Percentiles rank a stretch among this genome's conserved stretches.
Evolutionary conservation across 1,140 invertebrate species (phyloP).

Genomic region (Psix sp.): DNA sequence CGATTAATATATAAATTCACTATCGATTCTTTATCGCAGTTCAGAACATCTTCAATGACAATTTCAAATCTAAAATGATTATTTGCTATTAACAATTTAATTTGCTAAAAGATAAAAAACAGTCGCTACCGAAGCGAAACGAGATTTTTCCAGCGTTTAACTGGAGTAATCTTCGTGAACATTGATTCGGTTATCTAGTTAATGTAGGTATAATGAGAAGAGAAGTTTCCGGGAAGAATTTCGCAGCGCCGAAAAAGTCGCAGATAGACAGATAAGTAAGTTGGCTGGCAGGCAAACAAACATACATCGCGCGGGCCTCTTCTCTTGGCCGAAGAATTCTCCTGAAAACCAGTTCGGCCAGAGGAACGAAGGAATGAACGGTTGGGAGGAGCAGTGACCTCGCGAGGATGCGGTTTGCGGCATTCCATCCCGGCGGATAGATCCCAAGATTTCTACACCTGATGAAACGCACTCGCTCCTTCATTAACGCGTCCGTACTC

Average conservation of each 20-base stretch:
- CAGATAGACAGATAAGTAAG: slow-evolving; percentile 35
- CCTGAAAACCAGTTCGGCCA: slow-evolving; percentile 53
- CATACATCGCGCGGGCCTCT: slow-evolving; percentile 19
- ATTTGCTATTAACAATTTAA: too few relatives aligned
- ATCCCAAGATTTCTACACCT: slow-evolving; percentile 55
- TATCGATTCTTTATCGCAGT: too few relatives aligned
- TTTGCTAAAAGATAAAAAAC: too few relatives aligned
- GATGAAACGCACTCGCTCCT: slow-evolving; percentile 33
- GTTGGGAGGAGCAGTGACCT: slow-evolving; percentile 54
- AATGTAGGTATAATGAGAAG: too few relatives aligned
- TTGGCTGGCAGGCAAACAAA: slow-evolving; percentile 31
- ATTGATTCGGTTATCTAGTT: too few relatives aligned
- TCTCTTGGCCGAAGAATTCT: slow-evolving; percentile 36
- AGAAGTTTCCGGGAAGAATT: too few relatives aligned
- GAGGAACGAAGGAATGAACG: slow-evolving; percentile 40
- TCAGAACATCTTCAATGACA: too few relatives aligned
- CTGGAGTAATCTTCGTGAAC: too few relatives aligned
- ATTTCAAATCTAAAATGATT: too few relatives aligned
- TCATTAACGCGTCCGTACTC: slow-evolving; percentile 22
- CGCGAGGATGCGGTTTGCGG: slow-evolving; percentile 47
- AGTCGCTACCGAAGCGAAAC: too few relatives aligned
- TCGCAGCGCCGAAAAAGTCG: slow-evolving; percentile 32
- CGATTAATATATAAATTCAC: too few relatives aligned
- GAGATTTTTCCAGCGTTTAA: too few relatives aligned
- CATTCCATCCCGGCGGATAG: slow-evolving; percentile 48